These are phyloP conservation scores for Nephrotoma flavescens DNA, from an alignment of 2,888 invertebrate genomes.

Conservation along the genomic window DNA sequence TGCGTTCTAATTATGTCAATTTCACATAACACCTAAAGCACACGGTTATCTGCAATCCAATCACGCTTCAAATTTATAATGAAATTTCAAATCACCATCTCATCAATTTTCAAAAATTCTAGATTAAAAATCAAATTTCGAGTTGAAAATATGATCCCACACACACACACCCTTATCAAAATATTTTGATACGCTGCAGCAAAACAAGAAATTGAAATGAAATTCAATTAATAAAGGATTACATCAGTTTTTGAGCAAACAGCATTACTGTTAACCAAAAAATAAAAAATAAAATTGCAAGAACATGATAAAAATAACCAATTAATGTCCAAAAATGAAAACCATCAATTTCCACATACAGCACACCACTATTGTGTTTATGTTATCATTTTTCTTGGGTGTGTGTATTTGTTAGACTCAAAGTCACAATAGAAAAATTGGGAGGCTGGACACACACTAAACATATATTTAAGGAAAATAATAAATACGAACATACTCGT, in stretches of 20 bases:
- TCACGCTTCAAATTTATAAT: too few relatives aligned
- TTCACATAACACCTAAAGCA: too few relatives aligned
- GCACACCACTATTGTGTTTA: not conserved
- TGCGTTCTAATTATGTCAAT: too few relatives aligned
- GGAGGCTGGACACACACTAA: not conserved
- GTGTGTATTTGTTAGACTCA: not conserved
- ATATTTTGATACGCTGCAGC: not conserved
- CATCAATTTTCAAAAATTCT: too few relatives aligned
- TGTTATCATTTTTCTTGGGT: not conserved
- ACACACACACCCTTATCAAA: not conserved
- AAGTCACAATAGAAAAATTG: not conserved
- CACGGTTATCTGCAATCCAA: too few relatives aligned
- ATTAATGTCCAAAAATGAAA: not conserved
- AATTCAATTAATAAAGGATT: not conserved
- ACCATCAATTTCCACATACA: not conserved
- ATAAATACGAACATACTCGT: not conserved
- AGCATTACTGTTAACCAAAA: not conserved
- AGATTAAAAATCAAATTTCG: too few relatives aligned
- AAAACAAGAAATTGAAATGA: not conserved
- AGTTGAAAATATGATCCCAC: not conserved
- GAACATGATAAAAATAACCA: not conserved
- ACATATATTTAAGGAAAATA: too few relatives aligned
- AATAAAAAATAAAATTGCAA: not conserved
- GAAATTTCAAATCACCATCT: too few relatives aligned
- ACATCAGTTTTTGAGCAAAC: not conserved